These are phyloP conservation scores for Diadegma fenestrale DNA, from an alignment of 2,888 invertebrate species.

Conservation along the genomic window DNA sequence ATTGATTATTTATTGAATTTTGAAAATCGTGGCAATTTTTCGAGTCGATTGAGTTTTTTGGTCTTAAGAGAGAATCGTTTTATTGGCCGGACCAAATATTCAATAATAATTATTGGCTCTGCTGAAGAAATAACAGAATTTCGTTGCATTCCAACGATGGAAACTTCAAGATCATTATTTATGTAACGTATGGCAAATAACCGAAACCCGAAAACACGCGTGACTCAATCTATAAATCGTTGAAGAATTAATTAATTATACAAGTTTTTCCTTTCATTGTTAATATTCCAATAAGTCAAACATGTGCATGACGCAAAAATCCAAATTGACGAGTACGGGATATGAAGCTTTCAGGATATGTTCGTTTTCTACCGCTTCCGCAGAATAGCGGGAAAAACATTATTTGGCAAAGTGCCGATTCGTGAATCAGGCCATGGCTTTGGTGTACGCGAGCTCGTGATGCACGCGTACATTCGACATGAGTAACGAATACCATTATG, in stretches of 20 bases:
- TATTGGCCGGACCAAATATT: no score
- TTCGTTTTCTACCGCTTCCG: neutral
- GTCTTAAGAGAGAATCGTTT: no score
- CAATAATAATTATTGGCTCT: no score
- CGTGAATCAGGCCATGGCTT: slow-evolving; percentile 26
- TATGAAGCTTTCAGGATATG: neutral
- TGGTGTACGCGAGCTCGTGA: neutral
- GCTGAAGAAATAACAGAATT: no score
- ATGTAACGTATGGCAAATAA: neutral
- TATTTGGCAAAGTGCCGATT: slow-evolving; percentile 33
- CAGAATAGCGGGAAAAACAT: slow-evolving; percentile 21
- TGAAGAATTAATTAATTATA: no score
- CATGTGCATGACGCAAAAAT: neutral
- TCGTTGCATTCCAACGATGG: no score
- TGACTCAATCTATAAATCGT: neutral
- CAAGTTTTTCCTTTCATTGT: no score
- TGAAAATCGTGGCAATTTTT: no score
- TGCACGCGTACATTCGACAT: neutral
- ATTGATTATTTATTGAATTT: no score
- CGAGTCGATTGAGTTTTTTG: no score
- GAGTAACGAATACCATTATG: slow-evolving; percentile 6
- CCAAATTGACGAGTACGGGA: neutral
- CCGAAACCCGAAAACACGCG: neutral
- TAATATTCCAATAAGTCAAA: neutral
- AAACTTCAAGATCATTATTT: no score